A percentile compares a stretch with the other conserved stretches of the same genome.
These are phyloP conservation scores for Megaceryle torquata DNA, from an alignment of 2,113 vertebrate genomes.

Conservation along the genomic window DNA sequence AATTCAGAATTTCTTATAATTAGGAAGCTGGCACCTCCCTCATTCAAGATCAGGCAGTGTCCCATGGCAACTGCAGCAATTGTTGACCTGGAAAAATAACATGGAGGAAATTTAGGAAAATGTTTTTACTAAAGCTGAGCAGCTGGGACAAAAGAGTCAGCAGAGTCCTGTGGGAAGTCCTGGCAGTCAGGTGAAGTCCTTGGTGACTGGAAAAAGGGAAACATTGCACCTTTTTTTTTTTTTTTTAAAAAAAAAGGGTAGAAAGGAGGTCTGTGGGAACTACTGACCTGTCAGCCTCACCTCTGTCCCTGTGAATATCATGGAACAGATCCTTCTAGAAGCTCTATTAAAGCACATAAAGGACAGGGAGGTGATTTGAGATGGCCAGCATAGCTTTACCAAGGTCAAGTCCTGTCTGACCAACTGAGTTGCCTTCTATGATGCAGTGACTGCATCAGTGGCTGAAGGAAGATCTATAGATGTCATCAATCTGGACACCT, in stretches of 20 bases:
- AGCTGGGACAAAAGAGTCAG: neutral
- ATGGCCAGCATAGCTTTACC: too few relatives aligned
- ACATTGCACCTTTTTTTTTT: too few relatives aligned
- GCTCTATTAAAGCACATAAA: too few relatives aligned
- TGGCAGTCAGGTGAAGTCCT: neutral
- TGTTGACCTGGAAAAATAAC: constrained; percentile 23
- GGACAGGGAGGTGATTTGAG: too few relatives aligned
- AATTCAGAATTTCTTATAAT: neutral
- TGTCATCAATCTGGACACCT: neutral
- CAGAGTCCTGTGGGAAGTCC: neutral
- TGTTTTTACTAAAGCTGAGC: neutral
- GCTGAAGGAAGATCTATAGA: neutral
- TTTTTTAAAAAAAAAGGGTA: too few relatives aligned
- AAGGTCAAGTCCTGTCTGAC: too few relatives aligned
- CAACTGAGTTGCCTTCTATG: neutral
- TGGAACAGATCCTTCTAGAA: too few relatives aligned
- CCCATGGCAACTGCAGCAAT: neutral
- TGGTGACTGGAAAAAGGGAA: neutral
- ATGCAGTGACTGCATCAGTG: neutral
- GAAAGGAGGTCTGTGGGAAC: too few relatives aligned
- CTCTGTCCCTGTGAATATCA: too few relatives aligned
- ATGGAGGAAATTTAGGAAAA: neutral
- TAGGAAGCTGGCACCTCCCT: neutral
- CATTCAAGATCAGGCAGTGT: neutral
- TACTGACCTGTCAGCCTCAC: too few relatives aligned